Base-by-base conservation (phyloP, 2,888 invertebrate species). In the Drosophila macrospina region DNA sequence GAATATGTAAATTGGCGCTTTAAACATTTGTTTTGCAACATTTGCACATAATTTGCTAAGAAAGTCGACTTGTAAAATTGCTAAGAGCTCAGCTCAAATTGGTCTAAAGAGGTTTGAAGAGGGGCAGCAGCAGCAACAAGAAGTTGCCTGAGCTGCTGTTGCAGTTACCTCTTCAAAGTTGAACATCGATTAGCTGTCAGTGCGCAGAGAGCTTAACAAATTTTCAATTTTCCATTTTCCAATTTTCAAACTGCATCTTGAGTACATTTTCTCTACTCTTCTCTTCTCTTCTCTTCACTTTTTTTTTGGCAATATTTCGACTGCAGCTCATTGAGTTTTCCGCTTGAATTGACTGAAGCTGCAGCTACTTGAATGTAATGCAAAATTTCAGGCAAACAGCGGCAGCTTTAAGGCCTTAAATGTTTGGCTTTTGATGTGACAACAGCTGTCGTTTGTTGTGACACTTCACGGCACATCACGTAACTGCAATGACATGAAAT, bases 401-500 rank as follows among this genome's bases (percentile, higher is more conserved):
- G 15, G 48, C 15, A 24, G 15, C 24, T 41, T 42, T 16, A 45
- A 16, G 11, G 15, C 37, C 20, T 52, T 41, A 41, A n/a, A 30
- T 54, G 11, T 15, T 20, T 42, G 16, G 32, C 16, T 16, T 6
- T 6, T 47, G 7, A 3, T 16, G 13, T 41, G 10, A 1, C 10
- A 32, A 1, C 10, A 32, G 28, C 62, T 57, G 60, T 10, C 28
- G 59, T 13, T 13, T 50, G 59, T 36, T 37, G 36, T 13, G 51
- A 47, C 72, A 76, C 76, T 83, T 84, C 68, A 69, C 74, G 20
- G 3, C 20, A 20, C 2, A 84, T 83, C 90, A 91, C 90, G 91
- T 91, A 83, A 60, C 78, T 78, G 78, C 80, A 79, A 72, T 74
- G 80, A 75, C 84, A 84, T 80, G 75, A 86, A 88, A 86, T 28